These are phyloP conservation scores for Mormyrus proboscirostris DNA, from an alignment of 2,797 vertebrate species.

Conservation along the genomic window DNA sequence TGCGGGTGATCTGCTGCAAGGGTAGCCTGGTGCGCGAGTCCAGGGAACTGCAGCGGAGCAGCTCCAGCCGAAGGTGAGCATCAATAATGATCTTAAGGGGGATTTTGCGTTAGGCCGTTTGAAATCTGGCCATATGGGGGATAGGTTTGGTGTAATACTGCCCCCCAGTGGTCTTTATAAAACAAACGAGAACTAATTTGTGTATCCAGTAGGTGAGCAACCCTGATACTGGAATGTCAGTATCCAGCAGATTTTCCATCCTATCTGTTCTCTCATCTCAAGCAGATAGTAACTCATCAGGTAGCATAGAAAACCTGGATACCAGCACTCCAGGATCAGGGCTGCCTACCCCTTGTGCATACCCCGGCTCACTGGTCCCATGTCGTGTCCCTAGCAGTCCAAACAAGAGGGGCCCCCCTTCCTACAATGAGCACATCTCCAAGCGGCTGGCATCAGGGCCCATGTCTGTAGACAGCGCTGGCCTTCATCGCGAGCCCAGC, in stretches of 20 bases:
- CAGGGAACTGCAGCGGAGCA: conserved; percentile 72
- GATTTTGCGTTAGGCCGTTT: background rate
- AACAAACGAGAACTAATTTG: background rate
- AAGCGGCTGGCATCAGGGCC: conserved; percentile 88
- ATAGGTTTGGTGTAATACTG: background rate
- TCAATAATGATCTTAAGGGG: background rate
- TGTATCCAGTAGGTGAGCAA: background rate
- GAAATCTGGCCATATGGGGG: background rate
- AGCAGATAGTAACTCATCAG: background rate
- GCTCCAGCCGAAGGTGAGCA: conserved; percentile 69
- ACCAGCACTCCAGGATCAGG: background rate
- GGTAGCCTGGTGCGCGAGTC: conserved; percentile 71
- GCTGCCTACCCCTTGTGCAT: background rate
- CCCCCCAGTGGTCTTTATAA: background rate
- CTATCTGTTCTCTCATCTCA: background rate
- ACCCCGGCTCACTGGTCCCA: background rate
- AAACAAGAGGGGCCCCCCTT: conserved; percentile 91
- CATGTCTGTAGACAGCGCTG: conserved; percentile 59
- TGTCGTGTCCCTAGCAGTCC: conserved; percentile 67
- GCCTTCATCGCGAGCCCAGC: conserved; percentile 90
- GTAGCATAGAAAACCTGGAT: background rate
- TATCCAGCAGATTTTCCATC: background rate
- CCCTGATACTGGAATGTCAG: background rate
- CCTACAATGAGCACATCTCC: conserved; percentile 97
- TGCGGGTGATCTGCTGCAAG: conserved; percentile 72